These are phyloP conservation scores for Mactra quadrangularis DNA, from an alignment of 1,140 invertebrate species.

Conservation along the genomic window DNA sequence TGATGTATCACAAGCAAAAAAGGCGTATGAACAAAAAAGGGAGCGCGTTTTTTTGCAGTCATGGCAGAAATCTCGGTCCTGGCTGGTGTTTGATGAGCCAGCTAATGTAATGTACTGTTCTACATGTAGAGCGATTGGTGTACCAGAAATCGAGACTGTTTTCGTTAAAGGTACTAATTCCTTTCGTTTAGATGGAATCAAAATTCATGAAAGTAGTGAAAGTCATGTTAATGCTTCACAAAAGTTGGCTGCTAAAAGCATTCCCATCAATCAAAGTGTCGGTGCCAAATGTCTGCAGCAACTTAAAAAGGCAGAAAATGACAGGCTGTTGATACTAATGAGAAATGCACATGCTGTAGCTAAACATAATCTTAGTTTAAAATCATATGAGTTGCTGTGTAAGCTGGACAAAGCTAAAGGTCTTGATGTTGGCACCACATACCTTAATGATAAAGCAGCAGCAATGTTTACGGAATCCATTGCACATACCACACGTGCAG, in stretches of 20 bases:
- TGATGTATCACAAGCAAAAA: too few species aligned
- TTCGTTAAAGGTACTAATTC: not conserved
- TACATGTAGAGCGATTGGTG: too few species aligned
- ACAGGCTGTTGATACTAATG: slow-evolving; percentile 53
- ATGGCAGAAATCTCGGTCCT: too few species aligned
- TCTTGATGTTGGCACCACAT: slow-evolving; percentile 24
- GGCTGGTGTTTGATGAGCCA: too few species aligned
- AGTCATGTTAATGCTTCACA: not conserved
- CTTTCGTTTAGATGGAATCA: not conserved
- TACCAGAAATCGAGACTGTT: too few species aligned
- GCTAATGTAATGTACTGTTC: too few species aligned
- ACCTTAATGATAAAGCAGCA: slow-evolving; percentile 54
- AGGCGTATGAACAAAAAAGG: too few species aligned
- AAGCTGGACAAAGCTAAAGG: slow-evolving; percentile 49
- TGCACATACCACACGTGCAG: slow-evolving; percentile 14
- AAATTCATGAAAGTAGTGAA: not conserved
- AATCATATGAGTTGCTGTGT: slow-evolving; percentile 34
- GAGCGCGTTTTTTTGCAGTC: too few species aligned
- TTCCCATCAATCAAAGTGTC: not conserved
- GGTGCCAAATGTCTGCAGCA: slow-evolving; percentile 6
- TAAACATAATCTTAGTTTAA: slow-evolving; percentile 49
- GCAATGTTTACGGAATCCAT: slow-evolving; percentile 24
- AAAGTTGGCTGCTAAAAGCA: not conserved
- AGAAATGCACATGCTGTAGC: slow-evolving; percentile 48
- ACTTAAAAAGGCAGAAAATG: slow-evolving; percentile 41